Evolutionary conservation across 64 coral and sea anemone species (phyloP), one percentile per base, ranked within the genome.

Genomic region (Exaiptasia diaphana): DNA sequence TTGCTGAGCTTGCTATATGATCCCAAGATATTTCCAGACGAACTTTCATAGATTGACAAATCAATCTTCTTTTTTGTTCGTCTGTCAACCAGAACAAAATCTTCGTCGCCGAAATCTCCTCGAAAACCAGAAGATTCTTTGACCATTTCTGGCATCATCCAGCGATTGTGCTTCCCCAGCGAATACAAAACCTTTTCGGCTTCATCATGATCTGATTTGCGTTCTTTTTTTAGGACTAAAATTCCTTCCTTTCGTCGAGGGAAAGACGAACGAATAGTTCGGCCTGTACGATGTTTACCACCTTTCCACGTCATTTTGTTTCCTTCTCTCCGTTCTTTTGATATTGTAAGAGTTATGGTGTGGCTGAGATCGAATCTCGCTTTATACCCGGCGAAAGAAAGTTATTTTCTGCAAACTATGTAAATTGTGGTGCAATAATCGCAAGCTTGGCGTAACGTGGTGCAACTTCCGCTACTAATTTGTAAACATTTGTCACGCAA

Each of bases 81-180:
- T 60, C 67, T 23, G 25, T 84, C 68, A 18, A 84, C 81, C 5
- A 84, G 31, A 60, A 84, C 12, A 33, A 65, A 65, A 20, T 65
- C 61, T 7, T 38, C 58, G 38, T 64, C 71, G 29, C 39, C 24
- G 13, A 24, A 43, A 64, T 7, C 46, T 24, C 44, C 69, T 24
- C 20, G 69, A 73, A 37, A 40, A 29, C 20, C 38, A 8, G 38
- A 35, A 0, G 69, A 48, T 22, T 8, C 32, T 68, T 86, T 86
- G 72, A 86, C 76, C 0, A 76, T n/a, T 48, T 77, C 83, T 24
- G 83, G 83, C 45, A 86, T 73, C 53, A 86, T 70, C 83, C 83
- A 86, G 41, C 83, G 54, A 75, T 86, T 86, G 9, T 86, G 70
- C 59, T 86, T 77, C 0, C 73, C 73, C 6, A 86, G 71, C 20